phyloP scores from a whole-genome alignment of 2,113 vertebrate species.

The Otis tarda region DNA sequence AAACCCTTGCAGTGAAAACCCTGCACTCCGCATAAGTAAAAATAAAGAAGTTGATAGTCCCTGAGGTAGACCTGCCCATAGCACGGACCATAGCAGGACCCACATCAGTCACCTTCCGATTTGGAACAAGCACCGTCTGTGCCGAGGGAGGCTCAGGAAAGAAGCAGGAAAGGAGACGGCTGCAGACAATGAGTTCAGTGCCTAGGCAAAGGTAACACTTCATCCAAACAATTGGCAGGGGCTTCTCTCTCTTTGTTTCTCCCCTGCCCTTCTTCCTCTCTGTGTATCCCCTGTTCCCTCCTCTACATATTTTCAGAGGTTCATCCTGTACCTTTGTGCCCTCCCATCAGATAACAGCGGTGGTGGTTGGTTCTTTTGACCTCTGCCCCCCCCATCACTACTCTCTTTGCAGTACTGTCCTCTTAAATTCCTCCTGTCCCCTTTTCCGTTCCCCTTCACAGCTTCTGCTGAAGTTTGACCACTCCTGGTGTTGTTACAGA shows the following conservation, averaged over 20 bases:
- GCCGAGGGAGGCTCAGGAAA: slow-evolving; percentile 43
- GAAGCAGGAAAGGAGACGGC: slow-evolving; percentile 15
- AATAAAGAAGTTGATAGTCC: neutral
- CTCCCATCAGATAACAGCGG: neutral
- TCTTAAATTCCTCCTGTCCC: neutral
- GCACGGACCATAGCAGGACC: neutral
- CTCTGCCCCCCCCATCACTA: neutral
- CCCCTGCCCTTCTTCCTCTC: slow-evolving; percentile 14
- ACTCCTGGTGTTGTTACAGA: neutral
- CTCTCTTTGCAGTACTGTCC: neutral
- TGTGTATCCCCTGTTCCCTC: neutral
- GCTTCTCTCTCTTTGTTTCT: slow-evolving; percentile 28
- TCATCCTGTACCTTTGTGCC: neutral
- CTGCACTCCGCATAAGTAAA: neutral
- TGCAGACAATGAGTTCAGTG: slow-evolving; percentile 34
- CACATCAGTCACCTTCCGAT: slow-evolving; percentile 18
- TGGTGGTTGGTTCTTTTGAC: neutral
- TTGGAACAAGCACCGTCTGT: slow-evolving; percentile 28
- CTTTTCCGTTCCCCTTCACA: neutral
- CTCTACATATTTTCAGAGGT: neutral
- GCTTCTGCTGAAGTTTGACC: neutral
- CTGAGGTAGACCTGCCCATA: neutral
- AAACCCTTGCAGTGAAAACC: neutral
- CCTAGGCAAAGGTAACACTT: slow-evolving; percentile 29
- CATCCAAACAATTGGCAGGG: slow-evolving; percentile 11